Percentiles rank a stretch among this genome's conserved stretches.
Conservation (phyloP, 2,113 vertebrate species). For the Orientallactaga bullata region DNA sequence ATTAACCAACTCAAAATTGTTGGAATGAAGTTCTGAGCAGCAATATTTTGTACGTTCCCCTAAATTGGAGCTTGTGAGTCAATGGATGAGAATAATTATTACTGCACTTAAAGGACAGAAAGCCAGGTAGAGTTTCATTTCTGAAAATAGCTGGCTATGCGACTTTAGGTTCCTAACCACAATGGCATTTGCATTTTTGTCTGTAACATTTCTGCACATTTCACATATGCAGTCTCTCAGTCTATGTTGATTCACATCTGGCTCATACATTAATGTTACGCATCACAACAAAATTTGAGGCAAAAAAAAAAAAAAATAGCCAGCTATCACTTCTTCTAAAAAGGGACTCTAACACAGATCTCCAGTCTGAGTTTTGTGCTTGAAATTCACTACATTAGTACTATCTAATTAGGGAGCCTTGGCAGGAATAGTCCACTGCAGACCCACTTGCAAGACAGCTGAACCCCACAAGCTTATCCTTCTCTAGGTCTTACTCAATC, state of each 20-base stretch:
- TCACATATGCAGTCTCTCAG: neutral
- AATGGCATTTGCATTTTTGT: conserved; percentile 39
- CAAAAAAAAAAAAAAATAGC: conserved; percentile 57
- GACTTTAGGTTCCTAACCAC: conserved; percentile 6
- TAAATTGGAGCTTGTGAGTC: neutral
- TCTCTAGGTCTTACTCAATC: neutral
- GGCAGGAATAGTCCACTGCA: neutral
- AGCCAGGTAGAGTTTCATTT: conserved; percentile 19
- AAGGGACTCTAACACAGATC: neutral
- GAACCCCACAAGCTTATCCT: neutral
- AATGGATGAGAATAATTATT: neutral
- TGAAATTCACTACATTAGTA: neutral
- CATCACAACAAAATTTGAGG: conserved; percentile 32
- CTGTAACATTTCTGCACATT: conserved; percentile 52
- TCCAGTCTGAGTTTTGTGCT: neutral
- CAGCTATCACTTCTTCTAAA: neutral
- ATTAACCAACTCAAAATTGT: neutral
- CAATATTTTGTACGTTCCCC: neutral
- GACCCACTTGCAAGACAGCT: neutral
- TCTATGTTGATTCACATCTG: conserved; percentile 41
- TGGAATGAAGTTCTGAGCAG: conserved; percentile 8
- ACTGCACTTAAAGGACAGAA: neutral
- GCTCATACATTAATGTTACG: neutral
- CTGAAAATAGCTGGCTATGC: neutral
- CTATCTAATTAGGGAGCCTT: neutral